Evolutionary conservation across 1,140 invertebrate genomes (phyloP).

Genomic region (Orussus abietinus): DNA sequence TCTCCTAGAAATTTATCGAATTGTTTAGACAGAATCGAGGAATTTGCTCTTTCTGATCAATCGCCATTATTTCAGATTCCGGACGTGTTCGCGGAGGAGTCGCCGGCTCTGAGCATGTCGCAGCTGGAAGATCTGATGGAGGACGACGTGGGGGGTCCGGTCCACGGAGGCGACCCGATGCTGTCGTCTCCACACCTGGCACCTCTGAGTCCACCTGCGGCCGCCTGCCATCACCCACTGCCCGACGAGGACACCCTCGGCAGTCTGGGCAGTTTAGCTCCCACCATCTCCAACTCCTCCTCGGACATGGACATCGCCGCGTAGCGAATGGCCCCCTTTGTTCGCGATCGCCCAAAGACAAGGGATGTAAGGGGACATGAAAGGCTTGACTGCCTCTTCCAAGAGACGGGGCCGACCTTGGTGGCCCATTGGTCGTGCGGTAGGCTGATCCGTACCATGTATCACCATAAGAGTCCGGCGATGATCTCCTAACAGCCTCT

Average conservation of each 20-base stretch:
- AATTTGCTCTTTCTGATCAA: too few species aligned
- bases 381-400: too few species aligned
- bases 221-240: slow-evolving; percentile 40
- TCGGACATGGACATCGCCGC: slow-evolving; percentile 52
- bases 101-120: slow-evolving; percentile 60
- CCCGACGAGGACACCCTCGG: slow-evolving; percentile 49
- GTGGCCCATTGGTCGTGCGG: too few species aligned
- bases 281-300: slow-evolving; percentile 46
- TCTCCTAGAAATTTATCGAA: too few species aligned
- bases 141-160: slow-evolving; percentile 66
- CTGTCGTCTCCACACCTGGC: slow-evolving; percentile 57
- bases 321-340: slow-evolving; percentile 36
- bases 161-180: slow-evolving; percentile 67
- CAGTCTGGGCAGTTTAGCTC: slow-evolving; percentile 43
- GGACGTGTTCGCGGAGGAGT: slow-evolving; percentile 55
- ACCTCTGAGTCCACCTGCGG: slow-evolving; percentile 43
- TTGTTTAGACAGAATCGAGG: too few species aligned
- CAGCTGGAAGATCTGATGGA: slow-evolving; percentile 79
- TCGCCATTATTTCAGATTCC: too few species aligned
- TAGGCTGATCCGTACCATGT: too few species aligned
- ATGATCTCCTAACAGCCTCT: too few species aligned
- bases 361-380: too few species aligned
- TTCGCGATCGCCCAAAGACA: too few species aligned
- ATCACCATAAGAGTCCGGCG: too few species aligned
- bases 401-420: too few species aligned